These are phyloP conservation scores for Listronotus oregonensis DNA, from an alignment of 1,140 invertebrate species.

Conservation along the genomic window DNA sequence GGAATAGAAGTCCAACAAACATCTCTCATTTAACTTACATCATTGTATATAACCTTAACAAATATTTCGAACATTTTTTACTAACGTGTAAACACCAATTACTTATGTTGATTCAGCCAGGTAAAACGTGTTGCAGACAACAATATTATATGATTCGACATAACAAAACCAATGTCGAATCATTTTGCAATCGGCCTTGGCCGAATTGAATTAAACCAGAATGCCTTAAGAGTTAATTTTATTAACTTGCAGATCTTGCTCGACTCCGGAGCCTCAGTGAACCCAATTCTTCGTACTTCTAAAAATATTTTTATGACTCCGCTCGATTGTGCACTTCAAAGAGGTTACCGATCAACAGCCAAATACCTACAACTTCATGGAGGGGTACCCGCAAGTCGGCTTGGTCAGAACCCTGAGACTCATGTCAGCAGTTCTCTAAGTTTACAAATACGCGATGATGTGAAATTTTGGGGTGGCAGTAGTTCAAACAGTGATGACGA, in stretches of 20 bases:
- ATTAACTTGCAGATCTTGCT: constrained; percentile 66
- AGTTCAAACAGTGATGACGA: constrained; percentile 49
- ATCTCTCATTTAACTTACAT: too few species aligned
- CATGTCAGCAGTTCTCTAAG: constrained; percentile 36
- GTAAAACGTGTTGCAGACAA: too few species aligned
- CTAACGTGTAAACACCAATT: too few species aligned
- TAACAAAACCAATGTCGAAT: too few species aligned
- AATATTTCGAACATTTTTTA: too few species aligned
- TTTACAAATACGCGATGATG: constrained; percentile 49
- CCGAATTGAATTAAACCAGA: too few species aligned
- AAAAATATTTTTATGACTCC: constrained; percentile 86
- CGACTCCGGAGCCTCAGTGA: constrained; percentile 80
- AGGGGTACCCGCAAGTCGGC: constrained; percentile 75
- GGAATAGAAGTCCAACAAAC: too few species aligned
- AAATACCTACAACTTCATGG: constrained; percentile 93
- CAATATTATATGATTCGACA: too few species aligned
- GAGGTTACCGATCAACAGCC: constrained; percentile 85
- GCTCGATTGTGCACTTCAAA: constrained; percentile 85
- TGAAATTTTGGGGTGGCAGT: constrained; percentile 47
- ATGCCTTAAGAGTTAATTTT: not conserved
- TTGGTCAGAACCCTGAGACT: constrained; percentile 49
- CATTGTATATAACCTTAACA: too few species aligned
- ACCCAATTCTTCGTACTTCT: constrained; percentile 79
- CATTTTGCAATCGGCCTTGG: too few species aligned
- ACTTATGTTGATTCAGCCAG: too few species aligned